A percentile compares a stretch with the other conserved stretches of the same genome.
Evolutionary conservation across 2,797 vertebrate genomes (phyloP).

Genomic region (Knipowitschia caucasica): DNA sequence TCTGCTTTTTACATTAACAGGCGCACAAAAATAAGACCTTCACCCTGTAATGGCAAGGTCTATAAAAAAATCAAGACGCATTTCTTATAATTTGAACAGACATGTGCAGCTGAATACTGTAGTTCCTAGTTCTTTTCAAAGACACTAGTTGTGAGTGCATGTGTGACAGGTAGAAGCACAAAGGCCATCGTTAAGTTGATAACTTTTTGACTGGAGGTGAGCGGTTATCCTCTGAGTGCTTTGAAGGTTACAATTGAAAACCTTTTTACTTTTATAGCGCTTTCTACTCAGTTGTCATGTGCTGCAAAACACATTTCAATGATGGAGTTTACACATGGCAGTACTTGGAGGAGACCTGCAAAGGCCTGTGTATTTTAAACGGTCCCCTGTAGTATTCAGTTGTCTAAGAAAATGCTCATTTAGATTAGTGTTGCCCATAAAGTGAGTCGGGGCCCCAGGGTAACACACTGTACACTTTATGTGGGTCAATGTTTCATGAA

Average conservation of each 20-base stretch:
- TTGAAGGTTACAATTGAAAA: constrained; percentile 18
- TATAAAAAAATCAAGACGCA: too few relatives aligned
- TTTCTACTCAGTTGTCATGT: constrained; percentile 47
- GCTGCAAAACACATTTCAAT: constrained; percentile 52
- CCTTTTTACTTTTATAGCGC: constrained; percentile 32
- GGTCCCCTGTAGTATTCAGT: constrained; percentile 8
- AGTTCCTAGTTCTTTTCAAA: background rate
- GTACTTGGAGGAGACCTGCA: constrained; percentile 1
- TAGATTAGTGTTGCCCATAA: constrained; percentile 8
- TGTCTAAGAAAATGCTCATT: constrained; percentile 8
- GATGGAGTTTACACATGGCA: constrained; percentile 36
- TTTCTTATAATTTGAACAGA: background rate
- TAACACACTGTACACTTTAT: constrained; percentile 6
- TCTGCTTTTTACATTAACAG: too few relatives aligned
- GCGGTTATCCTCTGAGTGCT: constrained; percentile 19
- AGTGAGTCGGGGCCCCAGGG: constrained; percentile 1
- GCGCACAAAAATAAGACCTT: too few relatives aligned
- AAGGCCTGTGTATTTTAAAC: constrained; percentile 11
- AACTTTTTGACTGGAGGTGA: constrained; percentile 31
- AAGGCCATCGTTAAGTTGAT: constrained; percentile 24
- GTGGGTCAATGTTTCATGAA: constrained; percentile 6
- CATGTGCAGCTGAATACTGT: background rate
- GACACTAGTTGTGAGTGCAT: background rate
- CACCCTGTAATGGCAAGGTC: too few relatives aligned
- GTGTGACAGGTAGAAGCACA: constrained; percentile 17